Evolutionary conservation across 2,113 vertebrate genomes (phyloP).

Genomic region (Paradoxurus hermaphroditus): DNA sequence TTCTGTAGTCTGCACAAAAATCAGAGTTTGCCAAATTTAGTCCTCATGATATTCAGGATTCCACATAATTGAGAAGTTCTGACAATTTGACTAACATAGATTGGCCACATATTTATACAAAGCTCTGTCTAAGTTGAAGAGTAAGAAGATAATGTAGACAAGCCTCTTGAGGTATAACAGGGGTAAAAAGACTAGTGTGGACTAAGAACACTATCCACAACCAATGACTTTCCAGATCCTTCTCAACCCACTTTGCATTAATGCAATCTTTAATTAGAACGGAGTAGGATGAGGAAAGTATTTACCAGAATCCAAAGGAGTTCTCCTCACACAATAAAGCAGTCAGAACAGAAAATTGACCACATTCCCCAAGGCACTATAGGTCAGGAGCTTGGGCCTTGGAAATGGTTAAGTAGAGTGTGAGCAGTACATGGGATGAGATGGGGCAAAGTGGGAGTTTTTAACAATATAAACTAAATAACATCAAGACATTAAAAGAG

Average conservation of each 20-base stretch:
- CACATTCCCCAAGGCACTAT: too few relatives aligned
- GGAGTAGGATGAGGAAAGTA: neutral
- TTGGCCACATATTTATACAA: neutral
- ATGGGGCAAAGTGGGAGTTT: neutral
- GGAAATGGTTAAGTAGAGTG: neutral
- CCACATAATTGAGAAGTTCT: neutral
- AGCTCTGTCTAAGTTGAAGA: neutral
- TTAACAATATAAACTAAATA: neutral
- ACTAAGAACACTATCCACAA: neutral
- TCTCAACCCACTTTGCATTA: neutral
- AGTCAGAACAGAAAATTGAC: neutral
- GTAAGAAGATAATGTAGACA: neutral
- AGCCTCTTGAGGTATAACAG: neutral
- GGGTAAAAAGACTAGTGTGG: neutral
- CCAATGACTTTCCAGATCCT: neutral
- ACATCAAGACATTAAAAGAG: neutral
- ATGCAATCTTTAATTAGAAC: neutral
- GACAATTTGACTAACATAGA: neutral
- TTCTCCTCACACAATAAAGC: neutral
- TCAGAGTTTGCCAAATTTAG: neutral
- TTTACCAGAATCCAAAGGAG: neutral
- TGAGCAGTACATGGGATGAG: neutral
- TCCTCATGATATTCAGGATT: neutral
- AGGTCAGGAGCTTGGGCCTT: neutral
- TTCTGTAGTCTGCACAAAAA: neutral